Base-by-base conservation (phyloP, 37 sponge, comb jelly and placozoan genomes). In the Crambe crambe region DNA sequence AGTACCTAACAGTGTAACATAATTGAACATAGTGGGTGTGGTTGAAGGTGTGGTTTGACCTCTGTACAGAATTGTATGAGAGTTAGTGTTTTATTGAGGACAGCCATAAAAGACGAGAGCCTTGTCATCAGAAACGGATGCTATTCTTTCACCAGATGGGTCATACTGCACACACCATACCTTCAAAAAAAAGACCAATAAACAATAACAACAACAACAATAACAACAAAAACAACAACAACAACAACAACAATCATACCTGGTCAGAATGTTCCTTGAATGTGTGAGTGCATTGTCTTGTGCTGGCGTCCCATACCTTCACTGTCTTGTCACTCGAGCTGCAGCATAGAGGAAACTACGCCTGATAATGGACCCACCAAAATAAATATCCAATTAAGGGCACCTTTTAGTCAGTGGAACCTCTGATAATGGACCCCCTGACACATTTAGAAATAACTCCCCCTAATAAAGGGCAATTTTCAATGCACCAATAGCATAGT, bases 321-420 rank as follows among this genome's bases (percentile, higher is more conserved):
- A 98, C 92, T 37, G 94, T 95, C 71, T 88, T 93, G 70, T 98
- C 99, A 86, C 99, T 98, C 23, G 99, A 98, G 37, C 97, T 97
- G 70, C 9, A 69, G 29, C 15, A 23, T 8, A 61, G 29, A 23
- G 15, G 5, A 27, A 23, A n/a, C n/a, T n/a, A n/a, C n/a, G n/a
- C n/a, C n/a, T n/a, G n/a, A n/a, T n/a, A n/a, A n/a, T n/a, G n/a
- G n/a, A n/a, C n/a, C n/a, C n/a, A n/a, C n/a, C n/a, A n/a, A n/a
- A n/a, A n/a, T n/a, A n/a, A n/a, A n/a, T n/a, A n/a, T n/a, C n/a
- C n/a, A n/a, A n/a, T n/a, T n/a, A n/a, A n/a, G n/a, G n/a, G n/a
- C n/a, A n/a, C n/a, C n/a, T n/a, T n/a, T n/a, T n/a, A n/a, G n/a
- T n/a, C n/a, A n/a, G n/a, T n/a, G n/a, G n/a, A n/a, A n/a, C n/a